phyloP scores from a whole-genome alignment of 2,113 vertebrate genomes.

The human (Homo sapiens) region GRCh38 chr19:29602501-29603000 shows the following conservation, averaged over 20 bases:
- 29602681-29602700: background rate
- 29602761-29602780: too few species aligned
- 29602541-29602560: background rate
- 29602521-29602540: background rate
- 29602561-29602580: background rate
- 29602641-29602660: background rate
- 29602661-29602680: background rate
- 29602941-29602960: too few species aligned
- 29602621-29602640: background rate
- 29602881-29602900: too few species aligned
- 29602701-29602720: background rate
- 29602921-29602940: too few species aligned
- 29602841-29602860: too few species aligned
- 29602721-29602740: background rate
- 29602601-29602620: background rate
- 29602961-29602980: rapidly evolving
- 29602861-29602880: too few species aligned
- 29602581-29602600: background rate
- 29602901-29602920: too few species aligned
- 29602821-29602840: too few species aligned
- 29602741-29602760: too few species aligned
- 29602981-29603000: too few species aligned
- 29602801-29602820: too few species aligned
- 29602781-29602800: too few species aligned
- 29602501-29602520: background rate